Percentiles rank a stretch among this genome's conserved stretches.
phyloP scores from a whole-genome alignment of 1,140 invertebrate species.

The Calephelis nemesis region DNA sequence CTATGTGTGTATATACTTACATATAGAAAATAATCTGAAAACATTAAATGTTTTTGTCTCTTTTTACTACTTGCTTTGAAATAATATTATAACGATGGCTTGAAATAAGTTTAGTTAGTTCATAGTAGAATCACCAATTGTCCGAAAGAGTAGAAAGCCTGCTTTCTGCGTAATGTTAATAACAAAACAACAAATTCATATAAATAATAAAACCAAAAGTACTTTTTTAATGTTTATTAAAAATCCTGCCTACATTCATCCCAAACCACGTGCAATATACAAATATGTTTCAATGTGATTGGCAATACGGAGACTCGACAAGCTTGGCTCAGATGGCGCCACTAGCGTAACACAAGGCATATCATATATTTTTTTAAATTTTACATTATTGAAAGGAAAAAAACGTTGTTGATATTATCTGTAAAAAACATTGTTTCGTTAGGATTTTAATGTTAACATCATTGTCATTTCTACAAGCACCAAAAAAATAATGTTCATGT shows the following conservation, averaged over 20 bases:
- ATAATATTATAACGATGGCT: too few relatives aligned
- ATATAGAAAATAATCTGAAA: too few relatives aligned
- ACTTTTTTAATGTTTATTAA: slow-evolving; percentile 47
- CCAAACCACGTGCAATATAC: slow-evolving; percentile 66
- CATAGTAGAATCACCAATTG: too few relatives aligned
- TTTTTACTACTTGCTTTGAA: too few relatives aligned
- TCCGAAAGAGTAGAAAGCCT: too few relatives aligned
- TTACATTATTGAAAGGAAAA: neutral
- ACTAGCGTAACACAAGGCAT: neutral
- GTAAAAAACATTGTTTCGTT: neutral
- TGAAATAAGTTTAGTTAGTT: too few relatives aligned
- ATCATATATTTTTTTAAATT: neutral
- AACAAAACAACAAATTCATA: too few relatives aligned
- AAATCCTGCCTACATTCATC: slow-evolving; percentile 69
- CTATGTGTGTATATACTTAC: too few relatives aligned
- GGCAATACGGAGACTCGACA: slow-evolving; percentile 15
- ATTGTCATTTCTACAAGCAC: neutral
- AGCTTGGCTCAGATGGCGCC: neutral
- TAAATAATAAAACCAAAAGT: neutral
- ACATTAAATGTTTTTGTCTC: too few relatives aligned
- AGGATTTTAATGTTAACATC: neutral
- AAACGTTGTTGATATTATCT: neutral
- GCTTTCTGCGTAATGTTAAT: too few relatives aligned
- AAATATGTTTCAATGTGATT: slow-evolving; percentile 14
- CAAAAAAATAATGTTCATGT: neutral